These are phyloP conservation scores for Apamea crenata DNA, from an alignment of 2,888 invertebrate genomes.

Conservation along the genomic window DNA sequence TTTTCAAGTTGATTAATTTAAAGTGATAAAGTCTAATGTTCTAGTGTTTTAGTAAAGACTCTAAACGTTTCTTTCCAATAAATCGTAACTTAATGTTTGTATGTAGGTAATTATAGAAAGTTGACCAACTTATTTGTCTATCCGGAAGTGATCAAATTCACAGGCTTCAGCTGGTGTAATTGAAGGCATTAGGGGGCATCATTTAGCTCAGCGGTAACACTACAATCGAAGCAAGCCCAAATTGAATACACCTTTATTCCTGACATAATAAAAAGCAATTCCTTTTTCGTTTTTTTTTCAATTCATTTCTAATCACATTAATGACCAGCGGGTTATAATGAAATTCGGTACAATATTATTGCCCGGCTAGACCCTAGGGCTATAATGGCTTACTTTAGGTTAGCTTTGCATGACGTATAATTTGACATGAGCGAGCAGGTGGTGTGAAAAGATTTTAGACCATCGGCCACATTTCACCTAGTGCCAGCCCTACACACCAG, in stretches of 20 bases:
- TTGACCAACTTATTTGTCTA: neutral
- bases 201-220: neutral
- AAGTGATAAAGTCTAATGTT: neutral
- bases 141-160: neutral
- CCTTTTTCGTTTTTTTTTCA: neutral
- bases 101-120: neutral
- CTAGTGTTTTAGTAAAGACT: neutral
- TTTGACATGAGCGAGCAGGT: neutral
- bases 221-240: neutral
- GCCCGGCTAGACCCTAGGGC: neutral
- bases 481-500: slow-evolving; percentile 74
- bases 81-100: neutral
- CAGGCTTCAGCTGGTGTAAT: neutral
- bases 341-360: neutral
- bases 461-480: slow-evolving; percentile 68
- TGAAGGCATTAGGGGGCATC: neutral
- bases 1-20: neutral
- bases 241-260: neutral
- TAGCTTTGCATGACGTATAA: neutral
- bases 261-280: no score
- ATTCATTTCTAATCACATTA: neutral
- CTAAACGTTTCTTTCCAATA: neutral
- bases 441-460: neutral
- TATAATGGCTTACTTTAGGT: neutral
- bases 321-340: neutral